Evolutionary conservation across 2,797 vertebrate genomes (phyloP).

Genomic region (Tauraco hartlaubi): DNA sequence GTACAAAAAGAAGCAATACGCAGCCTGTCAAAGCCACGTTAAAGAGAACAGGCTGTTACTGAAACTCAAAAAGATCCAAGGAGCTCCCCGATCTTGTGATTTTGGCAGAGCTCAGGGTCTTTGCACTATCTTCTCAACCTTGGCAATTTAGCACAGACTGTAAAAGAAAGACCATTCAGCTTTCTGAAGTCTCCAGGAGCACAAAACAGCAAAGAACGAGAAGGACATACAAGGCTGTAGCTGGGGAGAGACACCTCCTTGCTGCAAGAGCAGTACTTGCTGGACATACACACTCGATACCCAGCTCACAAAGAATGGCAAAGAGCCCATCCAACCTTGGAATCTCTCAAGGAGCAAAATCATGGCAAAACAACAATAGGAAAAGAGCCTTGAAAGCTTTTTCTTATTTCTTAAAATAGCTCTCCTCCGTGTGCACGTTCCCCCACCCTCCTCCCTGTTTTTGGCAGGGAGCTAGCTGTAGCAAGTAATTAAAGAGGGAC

Average conservation of each 20-base stretch:
- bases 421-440: neutral
- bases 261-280: neutral
- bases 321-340: neutral
- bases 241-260: neutral
- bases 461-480: neutral
- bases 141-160: neutral
- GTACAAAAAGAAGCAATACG: conserved; percentile 53
- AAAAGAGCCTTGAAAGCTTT: neutral
- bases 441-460: accelerated
- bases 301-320: neutral
- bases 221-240: neutral
- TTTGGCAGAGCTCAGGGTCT: neutral
- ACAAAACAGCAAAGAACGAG: neutral
- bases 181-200: neutral
- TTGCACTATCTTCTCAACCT: neutral
- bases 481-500: conserved; percentile 25
- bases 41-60: neutral
- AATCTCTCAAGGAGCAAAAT: neutral
- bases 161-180: neutral
- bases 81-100: neutral
- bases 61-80: neutral
- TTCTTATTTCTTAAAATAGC: conserved; percentile 41
- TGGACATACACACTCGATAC: accelerated
- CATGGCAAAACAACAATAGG: neutral
- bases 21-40: conserved; percentile 7